A percentile compares a stretch with the other conserved stretches of the same genome.
Conservation (phyloP, 1,140 invertebrate genomes). For the Eumaeus atala region DNA sequence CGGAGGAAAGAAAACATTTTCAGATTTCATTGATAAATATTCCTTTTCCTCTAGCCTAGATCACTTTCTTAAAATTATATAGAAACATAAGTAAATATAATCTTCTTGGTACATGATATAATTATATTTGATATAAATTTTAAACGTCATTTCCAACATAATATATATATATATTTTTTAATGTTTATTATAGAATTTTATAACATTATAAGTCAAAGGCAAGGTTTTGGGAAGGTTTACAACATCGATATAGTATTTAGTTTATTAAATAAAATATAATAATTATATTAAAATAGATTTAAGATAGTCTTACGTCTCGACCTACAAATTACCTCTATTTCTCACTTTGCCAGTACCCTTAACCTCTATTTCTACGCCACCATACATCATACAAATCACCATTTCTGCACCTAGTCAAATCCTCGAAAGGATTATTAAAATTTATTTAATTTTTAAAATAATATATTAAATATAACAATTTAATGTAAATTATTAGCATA, state of each 20-base stretch:
- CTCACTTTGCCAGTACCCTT: slow-evolving; percentile 58
- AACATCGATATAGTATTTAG: slow-evolving; percentile 38
- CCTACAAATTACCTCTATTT: slow-evolving; percentile 42
- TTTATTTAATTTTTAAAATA: slow-evolving; percentile 8
- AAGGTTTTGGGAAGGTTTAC: slow-evolving; percentile 41
- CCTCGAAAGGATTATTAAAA: slow-evolving; percentile 9
- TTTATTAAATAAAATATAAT: slow-evolving; percentile 15
- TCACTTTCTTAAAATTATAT: slow-evolving; percentile 3
- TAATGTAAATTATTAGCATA: no score
- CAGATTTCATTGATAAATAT: background rate
- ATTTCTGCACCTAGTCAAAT: slow-evolving; percentile 10
- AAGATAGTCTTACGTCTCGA: slow-evolving; percentile 25
- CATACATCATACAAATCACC: slow-evolving; percentile 11
- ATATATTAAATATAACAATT: no score
- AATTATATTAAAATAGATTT: slow-evolving; percentile 21
- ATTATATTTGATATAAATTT: no score
- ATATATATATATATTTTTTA: slow-evolving; percentile 20
- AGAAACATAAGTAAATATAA: no score
- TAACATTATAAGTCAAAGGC: slow-evolving; percentile 38
- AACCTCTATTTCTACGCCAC: slow-evolving; percentile 17
- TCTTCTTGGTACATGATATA: no score
- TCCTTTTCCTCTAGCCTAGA: background rate
- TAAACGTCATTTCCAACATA: no score
- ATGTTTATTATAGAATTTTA: slow-evolving; percentile 24
- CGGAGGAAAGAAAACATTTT: background rate